Conservation (phyloP, 2,888 invertebrate species). For the Eugnorisma glareosa region DNA sequence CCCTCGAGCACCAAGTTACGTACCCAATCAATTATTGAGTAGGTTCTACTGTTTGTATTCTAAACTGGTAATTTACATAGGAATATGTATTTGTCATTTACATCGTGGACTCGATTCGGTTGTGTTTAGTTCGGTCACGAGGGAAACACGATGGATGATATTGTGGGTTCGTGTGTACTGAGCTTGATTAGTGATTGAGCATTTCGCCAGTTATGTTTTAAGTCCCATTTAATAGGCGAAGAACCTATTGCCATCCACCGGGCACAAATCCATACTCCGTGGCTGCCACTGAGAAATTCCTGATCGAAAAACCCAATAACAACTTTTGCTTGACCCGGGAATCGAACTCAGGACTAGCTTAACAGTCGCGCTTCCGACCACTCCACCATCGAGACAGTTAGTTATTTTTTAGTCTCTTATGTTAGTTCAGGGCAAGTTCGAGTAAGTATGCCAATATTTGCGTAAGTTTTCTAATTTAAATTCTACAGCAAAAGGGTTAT, state of each 20-base stretch:
- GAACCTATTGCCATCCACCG: too few relatives aligned
- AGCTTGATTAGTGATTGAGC: conserved; percentile 9
- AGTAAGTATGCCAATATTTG: not conserved
- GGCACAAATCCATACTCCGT: too few relatives aligned
- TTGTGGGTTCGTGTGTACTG: conserved; percentile 23
- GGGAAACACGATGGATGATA: conserved; percentile 21
- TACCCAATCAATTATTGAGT: conserved; percentile 65
- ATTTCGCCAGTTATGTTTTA: too few relatives aligned
- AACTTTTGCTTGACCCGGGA: too few relatives aligned
- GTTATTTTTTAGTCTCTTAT: not conserved
- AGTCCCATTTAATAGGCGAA: too few relatives aligned
- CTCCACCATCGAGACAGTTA: too few relatives aligned
- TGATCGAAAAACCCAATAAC: too few relatives aligned
- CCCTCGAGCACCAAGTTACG: conserved; percentile 56
- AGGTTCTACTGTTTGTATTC: conserved; percentile 61
- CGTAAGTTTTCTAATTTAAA: not conserved
- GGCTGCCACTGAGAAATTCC: too few relatives aligned
- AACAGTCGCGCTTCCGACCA: too few relatives aligned
- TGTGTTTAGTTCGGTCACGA: conserved; percentile 35
- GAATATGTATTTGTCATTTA: conserved; percentile 64
- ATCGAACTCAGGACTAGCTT: too few relatives aligned
- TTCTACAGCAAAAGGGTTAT: not conserved
- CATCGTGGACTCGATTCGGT: conserved; percentile 51
- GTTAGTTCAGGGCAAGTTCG: not conserved
- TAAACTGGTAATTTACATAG: conserved; percentile 59